Base-by-base conservation (phyloP, 2,113 vertebrate species). In the Prunella fulvescens region DNA sequence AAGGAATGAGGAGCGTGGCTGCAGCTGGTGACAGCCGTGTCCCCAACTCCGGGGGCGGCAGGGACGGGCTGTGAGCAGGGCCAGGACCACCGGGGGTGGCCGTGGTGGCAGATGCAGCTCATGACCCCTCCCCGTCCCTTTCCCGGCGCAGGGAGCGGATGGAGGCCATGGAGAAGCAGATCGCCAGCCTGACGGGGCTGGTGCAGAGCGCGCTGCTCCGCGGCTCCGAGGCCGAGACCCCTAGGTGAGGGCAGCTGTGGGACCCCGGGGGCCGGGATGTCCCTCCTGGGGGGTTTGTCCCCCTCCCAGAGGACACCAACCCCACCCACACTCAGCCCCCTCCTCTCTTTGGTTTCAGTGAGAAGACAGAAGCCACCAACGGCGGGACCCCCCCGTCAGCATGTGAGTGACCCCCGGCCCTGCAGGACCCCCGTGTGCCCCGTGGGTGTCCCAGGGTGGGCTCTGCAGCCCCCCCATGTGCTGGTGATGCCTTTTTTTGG, bases 101-200 rank as follows among this genome's bases (percentile, higher is more conserved):
- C 0, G 0, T 0, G 24, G 31, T 19, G 72, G 25, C 4, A 1
- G 33, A 23, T 7, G 9, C 33, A 0, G 1, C 23, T 2, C 18
- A 29, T 93, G 54, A 94, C 2, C 2, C 2, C 0, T 3, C 5
- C 8, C 24, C 17, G 44, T n/a, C 25, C 56, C 39, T 62, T 3
- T 56, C 7, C 45, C 48, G 37, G 2, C 0, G 17, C 81, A 93
- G 99, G 96, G 99, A 99, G 96, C 98, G 99, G 29, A 99, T 99
- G 99, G 99, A 99, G 91, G 99, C 99, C 12, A 99, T 99, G 99
- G 99, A 99, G 97, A 99, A 99, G 97, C 99, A 99, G 97, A 99
- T 99, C 16, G 99, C 99, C 96, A 99, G 99, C 95, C 98, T 99
- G 95, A 99, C 99, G 0, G 99, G 99, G 64, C 98, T 99, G 90